Evolutionary conservation across 2,888 invertebrate species (phyloP).

Genomic region (Heliconius sara): DNA sequence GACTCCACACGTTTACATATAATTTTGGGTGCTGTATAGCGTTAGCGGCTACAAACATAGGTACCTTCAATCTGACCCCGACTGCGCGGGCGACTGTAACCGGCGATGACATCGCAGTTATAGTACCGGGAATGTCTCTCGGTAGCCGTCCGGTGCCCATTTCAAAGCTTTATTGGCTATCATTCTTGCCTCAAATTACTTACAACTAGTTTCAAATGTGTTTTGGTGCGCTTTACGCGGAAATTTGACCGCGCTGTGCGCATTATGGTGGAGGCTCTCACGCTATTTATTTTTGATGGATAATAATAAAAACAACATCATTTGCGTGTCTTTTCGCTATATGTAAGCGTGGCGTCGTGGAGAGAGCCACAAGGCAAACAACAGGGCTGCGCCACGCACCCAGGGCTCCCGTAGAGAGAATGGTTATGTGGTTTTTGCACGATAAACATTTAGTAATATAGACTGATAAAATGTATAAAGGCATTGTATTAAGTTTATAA

Average conservation of each 20-base stretch:
- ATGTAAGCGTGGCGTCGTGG: constrained; percentile 64
- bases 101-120: constrained; percentile 59
- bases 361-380: constrained; percentile 59
- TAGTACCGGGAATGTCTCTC: constrained; percentile 75
- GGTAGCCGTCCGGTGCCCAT: constrained; percentile 72
- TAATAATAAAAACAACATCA: constrained; percentile 60
- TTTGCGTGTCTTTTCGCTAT: constrained; percentile 77
- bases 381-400: constrained; percentile 65
- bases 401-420: constrained; percentile 65
- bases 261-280: constrained; percentile 69
- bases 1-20: constrained; percentile 31
- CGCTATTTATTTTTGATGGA: constrained; percentile 66
- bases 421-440: constrained; percentile 76
- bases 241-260: constrained; percentile 64
- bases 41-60: constrained; percentile 36
- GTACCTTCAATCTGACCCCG: constrained; percentile 61
- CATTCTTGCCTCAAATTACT: constrained; percentile 71
- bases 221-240: constrained; percentile 72
- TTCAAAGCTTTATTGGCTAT: constrained; percentile 78
- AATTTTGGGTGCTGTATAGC: constrained; percentile 41
- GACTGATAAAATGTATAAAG: constrained; percentile 3
- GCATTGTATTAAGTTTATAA: constrained; percentile 1
- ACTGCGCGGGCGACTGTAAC: constrained; percentile 61
- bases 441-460: constrained; percentile 52
- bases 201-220: constrained; percentile 70